phyloP scores from a whole-genome alignment of 2,797 vertebrate genomes.

The Muraenolepis orangiensis region DNA sequence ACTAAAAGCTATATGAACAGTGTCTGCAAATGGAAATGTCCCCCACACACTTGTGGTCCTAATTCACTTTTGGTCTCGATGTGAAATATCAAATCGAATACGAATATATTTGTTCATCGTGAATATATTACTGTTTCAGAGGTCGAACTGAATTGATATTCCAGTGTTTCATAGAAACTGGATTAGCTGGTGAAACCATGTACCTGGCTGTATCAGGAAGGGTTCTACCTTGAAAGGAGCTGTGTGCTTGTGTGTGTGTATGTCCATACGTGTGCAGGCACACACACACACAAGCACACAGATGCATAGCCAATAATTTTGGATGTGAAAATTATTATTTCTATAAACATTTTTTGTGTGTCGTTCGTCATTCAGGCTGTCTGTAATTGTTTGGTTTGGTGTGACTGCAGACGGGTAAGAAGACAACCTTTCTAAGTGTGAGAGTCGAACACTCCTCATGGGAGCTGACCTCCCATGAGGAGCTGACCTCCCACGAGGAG shows the following conservation, averaged over 20 bases:
- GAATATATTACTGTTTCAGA: background rate
- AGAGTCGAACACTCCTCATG: constrained; percentile 43
- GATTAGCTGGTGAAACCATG: background rate
- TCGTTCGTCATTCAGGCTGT: no score
- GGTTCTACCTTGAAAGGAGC: no score
- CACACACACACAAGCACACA: no score
- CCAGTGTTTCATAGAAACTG: background rate
- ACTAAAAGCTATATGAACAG: background rate
- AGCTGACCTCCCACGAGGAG: constrained; percentile 28
- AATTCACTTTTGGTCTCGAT: background rate
- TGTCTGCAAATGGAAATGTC: background rate
- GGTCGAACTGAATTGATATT: background rate
- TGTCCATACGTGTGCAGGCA: no score
- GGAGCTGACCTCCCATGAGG: constrained; percentile 27
- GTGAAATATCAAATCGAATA: background rate
- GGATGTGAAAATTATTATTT: no score
- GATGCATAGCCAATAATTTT: no score
- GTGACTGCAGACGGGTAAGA: background rate
- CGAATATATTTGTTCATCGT: background rate
- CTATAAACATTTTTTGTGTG: no score
- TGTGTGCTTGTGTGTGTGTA: no score
- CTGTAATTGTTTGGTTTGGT: background rate
- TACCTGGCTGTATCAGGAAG: background rate
- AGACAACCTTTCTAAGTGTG: constrained; percentile 42
- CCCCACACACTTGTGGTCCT: background rate